Evolutionary conservation across 2,797 vertebrate genomes (phyloP).

Genomic region (Artibeus lituratus): DNA sequence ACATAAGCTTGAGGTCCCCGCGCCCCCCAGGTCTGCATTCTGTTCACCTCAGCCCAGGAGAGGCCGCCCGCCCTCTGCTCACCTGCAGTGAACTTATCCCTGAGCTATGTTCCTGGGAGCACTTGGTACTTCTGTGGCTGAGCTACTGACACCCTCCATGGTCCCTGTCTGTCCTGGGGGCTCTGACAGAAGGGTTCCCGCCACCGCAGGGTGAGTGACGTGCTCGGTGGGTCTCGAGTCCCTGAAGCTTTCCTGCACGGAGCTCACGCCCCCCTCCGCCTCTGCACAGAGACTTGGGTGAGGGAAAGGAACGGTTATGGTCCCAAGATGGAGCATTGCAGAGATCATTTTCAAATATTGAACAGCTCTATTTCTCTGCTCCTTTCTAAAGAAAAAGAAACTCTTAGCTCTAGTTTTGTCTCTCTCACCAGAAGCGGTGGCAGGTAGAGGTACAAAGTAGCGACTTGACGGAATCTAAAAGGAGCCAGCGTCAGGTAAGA

Average conservation of each 20-base stretch:
- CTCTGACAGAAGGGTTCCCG: background rate
- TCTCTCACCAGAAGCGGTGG: conserved; percentile 2
- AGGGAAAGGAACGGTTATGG: background rate
- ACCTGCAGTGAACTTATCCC: background rate
- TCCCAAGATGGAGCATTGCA: background rate
- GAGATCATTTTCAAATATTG: background rate
- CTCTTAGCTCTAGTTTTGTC: conserved; percentile 1
- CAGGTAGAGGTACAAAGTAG: background rate
- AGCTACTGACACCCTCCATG: background rate
- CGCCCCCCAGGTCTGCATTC: background rate
- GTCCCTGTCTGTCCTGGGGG: background rate
- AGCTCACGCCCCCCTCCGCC: background rate
- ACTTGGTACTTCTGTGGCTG: background rate
- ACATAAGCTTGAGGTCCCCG: background rate
- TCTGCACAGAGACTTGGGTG: background rate
- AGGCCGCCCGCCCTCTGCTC: background rate
- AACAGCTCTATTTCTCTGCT: background rate
- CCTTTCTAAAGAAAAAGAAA: background rate
- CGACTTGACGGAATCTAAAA: background rate
- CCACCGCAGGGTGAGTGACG: background rate
- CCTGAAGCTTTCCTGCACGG: too few relatives aligned
- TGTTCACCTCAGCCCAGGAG: background rate
- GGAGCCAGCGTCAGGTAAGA: conserved; percentile 7
- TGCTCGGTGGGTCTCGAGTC: too few relatives aligned
- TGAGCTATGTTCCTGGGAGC: background rate